Conservation (phyloP, 2,888 invertebrate genomes). For the Arrhopalites spinosus region DNA sequence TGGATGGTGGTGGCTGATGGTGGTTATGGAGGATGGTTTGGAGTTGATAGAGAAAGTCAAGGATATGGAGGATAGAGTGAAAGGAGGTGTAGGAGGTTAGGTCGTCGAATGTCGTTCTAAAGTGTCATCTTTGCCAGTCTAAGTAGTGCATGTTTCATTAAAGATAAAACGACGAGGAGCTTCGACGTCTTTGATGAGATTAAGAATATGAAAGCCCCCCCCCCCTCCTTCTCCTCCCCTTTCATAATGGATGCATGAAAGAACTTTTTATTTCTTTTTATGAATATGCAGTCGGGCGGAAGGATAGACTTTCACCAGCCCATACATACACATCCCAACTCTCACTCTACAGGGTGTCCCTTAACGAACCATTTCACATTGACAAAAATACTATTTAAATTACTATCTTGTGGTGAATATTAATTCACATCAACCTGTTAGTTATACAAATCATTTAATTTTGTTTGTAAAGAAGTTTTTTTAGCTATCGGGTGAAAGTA, state of each 20-base stretch:
- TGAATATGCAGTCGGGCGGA: conserved; percentile 47
- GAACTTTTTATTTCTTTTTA: conserved; percentile 47
- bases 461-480: no score
- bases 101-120: conserved; percentile 16
- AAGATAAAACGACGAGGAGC: conserved; percentile 44
- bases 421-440: no score
- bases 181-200: conserved; percentile 53
- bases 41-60: background rate
- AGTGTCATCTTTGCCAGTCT: conserved; percentile 27
- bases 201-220: conserved; percentile 49
- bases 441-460: no score
- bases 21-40: background rate
- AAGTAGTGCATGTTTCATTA: conserved; percentile 45
- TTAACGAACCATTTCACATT: no score
- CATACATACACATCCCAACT: background rate
- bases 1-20: background rate
- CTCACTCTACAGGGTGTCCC: background rate
- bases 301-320: conserved; percentile 39
- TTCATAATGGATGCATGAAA: conserved; percentile 45
- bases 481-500: no score
- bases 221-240: background rate
- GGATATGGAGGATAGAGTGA: background rate
- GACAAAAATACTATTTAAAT: no score
- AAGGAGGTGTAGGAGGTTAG: background rate
- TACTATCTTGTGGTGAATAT: no score